phyloP scores from a whole-genome alignment of 2,888 invertebrate species.

The Cephus nigrinus region DNA sequence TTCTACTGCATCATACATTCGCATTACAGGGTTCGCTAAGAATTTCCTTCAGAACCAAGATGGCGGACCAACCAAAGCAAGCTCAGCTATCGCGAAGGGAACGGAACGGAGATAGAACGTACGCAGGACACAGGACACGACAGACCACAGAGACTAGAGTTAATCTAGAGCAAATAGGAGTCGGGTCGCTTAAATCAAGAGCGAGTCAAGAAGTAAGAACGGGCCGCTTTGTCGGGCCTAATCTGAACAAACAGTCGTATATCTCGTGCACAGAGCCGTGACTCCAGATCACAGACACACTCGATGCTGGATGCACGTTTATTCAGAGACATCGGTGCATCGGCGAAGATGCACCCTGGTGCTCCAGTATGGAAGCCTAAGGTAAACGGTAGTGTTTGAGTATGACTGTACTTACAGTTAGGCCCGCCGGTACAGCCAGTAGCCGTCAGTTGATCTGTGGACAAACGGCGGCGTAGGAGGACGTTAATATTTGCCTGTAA shows the following conservation, averaged over 20 bases:
- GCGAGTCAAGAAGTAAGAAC: constrained; percentile 47
- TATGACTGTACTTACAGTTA: background rate
- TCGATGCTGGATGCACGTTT: background rate
- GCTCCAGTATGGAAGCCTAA: background rate
- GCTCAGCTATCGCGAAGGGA: background rate
- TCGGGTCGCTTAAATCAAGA: constrained; percentile 51
- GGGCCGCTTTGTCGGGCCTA: constrained; percentile 53
- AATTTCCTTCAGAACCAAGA: background rate
- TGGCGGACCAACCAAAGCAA: background rate
- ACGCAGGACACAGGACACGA: constrained; percentile 9
- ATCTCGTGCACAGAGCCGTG: constrained; percentile 26
- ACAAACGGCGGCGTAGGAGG: background rate
- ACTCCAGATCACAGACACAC: background rate
- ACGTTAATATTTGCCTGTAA: constrained; percentile 40
- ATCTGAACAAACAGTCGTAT: constrained; percentile 56
- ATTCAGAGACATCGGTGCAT: background rate
- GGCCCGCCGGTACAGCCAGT: background rate
- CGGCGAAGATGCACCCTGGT: background rate
- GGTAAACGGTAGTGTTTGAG: background rate
- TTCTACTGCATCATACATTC: background rate
- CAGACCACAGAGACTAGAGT: constrained; percentile 15
- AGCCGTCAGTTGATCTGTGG: background rate
- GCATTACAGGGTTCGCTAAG: background rate
- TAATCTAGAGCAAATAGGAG: constrained; percentile 58
- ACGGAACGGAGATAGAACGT: constrained; percentile 3